Conservation (phyloP, 2,888 invertebrate genomes). For the Cyclophora punctaria region DNA sequence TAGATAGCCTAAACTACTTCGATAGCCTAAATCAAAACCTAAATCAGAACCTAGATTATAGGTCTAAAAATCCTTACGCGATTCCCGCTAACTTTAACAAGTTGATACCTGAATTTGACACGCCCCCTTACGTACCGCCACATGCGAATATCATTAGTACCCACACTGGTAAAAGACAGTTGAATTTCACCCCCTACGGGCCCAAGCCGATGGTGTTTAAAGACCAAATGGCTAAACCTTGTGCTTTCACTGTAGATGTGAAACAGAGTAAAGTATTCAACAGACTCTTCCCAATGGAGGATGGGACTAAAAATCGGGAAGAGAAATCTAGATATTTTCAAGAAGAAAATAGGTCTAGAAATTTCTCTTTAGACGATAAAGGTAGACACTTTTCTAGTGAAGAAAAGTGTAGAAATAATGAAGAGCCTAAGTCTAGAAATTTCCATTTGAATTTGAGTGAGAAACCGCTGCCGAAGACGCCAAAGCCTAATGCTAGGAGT, state of each 20-base stretch:
- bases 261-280: constrained; percentile 64
- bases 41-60: constrained; percentile 48
- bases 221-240: constrained; percentile 46
- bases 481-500: constrained; percentile 62
- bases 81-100: constrained; percentile 69
- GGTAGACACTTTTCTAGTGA: too few relatives aligned
- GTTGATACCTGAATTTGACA: constrained; percentile 57
- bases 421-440: constrained; percentile 51
- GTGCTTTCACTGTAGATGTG: constrained; percentile 56
- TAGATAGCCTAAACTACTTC: constrained; percentile 61
- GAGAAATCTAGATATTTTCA: constrained; percentile 3
- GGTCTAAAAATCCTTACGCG: constrained; percentile 68
- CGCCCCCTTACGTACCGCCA: constrained; percentile 59
- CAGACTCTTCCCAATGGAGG: constrained; percentile 46
- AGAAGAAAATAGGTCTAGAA: too few relatives aligned
- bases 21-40: constrained; percentile 64
- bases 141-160: constrained; percentile 44
- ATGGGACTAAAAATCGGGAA: neutral
- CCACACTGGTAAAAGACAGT: constrained; percentile 32
- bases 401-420: constrained; percentile 5
- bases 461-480: constrained; percentile 46
- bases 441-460: constrained; percentile 58
- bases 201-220: constrained; percentile 50
- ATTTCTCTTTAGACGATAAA: too few relatives aligned
- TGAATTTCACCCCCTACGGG: constrained; percentile 37